Base-by-base conservation (phyloP, 2,113 vertebrate species). In the Tauraco erythrolophus region DNA sequence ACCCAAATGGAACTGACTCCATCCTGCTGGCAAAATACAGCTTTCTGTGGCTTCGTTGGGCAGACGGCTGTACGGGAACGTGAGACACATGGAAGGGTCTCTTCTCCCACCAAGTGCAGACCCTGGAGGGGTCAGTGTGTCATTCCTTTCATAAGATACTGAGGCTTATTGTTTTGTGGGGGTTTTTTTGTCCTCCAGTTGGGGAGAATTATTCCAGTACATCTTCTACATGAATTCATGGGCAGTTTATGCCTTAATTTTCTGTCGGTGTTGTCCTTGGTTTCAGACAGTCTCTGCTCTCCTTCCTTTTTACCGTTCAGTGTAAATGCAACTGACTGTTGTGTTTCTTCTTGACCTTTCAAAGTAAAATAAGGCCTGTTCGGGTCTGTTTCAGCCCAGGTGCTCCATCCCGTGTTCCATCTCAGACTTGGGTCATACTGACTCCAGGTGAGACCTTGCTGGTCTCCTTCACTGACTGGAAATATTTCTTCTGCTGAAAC, bases 61-160 rank as follows among this genome's bases (percentile, higher is more conserved):
- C 71, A 45, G 41, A 24, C 5, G 3, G 31, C 14, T 0, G 1
- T 6, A 10, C 0, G 8, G 31, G 50, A 57, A 15, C 23, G 3
- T 8, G 35, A 62, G 77, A 27, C 19, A 6, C 2, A 1, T 10
- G 37, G 79, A 39, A 50, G 21, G 31, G 31, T 57, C 77, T 57
- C 62, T 41, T 62, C 27, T 33, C 48, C 19, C 41, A 11, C 54
- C 33, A 13, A 5, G 31, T 17, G 22, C 35, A 51, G 69, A 24
- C 43, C 35, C 22, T 56, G 48, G 21, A n/a, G n/a, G n/a, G 6
- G 18, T 41, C n/a, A 19, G 39, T 53, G 11, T 25, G 4, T 41
- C 62, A 10, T 64, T 87, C 35, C 25, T 81, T 48, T 39, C 18
- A 7, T 48, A 35, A 56, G 54, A 54, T n/a, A n/a, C 2, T 48